Percentiles rank a stretch among this genome's conserved stretches.
Evolutionary conservation across 2,888 invertebrate species (phyloP).

Genomic region (Limnephilus marmoratus): DNA sequence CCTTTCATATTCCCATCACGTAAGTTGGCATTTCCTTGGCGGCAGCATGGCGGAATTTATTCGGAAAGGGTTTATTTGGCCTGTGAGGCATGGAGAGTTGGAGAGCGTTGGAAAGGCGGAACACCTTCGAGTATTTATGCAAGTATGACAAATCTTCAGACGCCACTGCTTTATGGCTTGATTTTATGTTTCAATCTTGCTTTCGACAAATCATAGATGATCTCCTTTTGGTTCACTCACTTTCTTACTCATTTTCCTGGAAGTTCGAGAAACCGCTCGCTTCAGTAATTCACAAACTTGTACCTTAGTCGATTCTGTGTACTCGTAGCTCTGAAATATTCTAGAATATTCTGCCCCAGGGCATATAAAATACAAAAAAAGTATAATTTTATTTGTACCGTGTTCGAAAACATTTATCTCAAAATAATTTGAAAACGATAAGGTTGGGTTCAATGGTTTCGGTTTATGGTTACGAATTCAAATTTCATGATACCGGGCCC

Average conservation of each 20-base stretch:
- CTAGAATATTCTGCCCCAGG: not conserved
- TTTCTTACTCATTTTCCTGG: not conserved
- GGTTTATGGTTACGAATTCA: too few relatives aligned
- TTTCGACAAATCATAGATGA: not conserved
- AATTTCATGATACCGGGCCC: too few relatives aligned
- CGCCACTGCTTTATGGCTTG: not conserved
- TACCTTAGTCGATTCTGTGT: not conserved
- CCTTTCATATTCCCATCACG: conserved; percentile 54
- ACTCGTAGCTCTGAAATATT: not conserved
- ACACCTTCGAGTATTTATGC: conserved; percentile 5
- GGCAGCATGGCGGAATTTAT: conserved; percentile 57
- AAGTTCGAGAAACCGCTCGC: not conserved
- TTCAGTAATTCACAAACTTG: not conserved
- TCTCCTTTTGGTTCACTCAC: not conserved
- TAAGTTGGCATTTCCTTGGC: conserved; percentile 54
- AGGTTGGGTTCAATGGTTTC: too few relatives aligned
- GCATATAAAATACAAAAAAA: not conserved
- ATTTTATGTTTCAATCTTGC: not conserved
- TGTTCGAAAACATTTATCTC: not conserved
- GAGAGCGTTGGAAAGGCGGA: conserved; percentile 8
- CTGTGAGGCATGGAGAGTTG: conserved; percentile 44
- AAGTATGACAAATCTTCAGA: conserved; percentile 2
- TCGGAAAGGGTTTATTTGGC: conserved; percentile 59
- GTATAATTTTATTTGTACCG: too few relatives aligned
- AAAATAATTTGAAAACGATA: not conserved